A percentile compares a stretch with the other conserved stretches of the same genome.
phyloP scores from a whole-genome alignment of 2,888 invertebrate species.

The Acanthosepion pharaonis region DNA sequence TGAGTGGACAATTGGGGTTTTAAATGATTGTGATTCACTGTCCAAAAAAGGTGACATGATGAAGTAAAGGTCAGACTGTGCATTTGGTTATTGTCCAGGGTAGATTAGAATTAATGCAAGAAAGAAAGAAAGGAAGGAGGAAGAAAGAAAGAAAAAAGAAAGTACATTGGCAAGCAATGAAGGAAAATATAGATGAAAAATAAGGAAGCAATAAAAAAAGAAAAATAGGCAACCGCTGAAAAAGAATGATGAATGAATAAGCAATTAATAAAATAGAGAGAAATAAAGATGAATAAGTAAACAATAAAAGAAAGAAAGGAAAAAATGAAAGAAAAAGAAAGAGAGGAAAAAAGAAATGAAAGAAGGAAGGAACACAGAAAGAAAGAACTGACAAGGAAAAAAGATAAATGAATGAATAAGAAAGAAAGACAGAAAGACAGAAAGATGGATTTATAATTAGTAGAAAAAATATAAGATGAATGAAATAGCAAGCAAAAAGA shows the following conservation, averaged over 20 bases:
- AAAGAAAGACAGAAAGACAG: neutral
- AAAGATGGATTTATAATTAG: neutral
- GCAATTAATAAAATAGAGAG: neutral
- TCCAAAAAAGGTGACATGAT: constrained; percentile 6
- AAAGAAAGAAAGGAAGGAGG: neutral
- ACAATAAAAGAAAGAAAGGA: neutral
- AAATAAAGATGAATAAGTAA: neutral
- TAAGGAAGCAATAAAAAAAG: too few species aligned
- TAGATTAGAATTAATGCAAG: neutral
- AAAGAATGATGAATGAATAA: too few species aligned
- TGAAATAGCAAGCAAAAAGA: neutral
- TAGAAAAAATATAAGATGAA: too few species aligned
- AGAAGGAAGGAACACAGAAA: neutral
- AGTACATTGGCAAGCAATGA: neutral
- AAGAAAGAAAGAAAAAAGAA: neutral
- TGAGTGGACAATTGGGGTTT: neutral
- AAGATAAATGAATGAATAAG: neutral
- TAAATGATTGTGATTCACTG: neutral
- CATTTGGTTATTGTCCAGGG: neutral
- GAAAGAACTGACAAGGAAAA: neutral
- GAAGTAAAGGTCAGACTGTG: neutral
- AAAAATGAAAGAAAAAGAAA: neutral
- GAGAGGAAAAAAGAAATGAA: neutral
- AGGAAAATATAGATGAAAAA: neutral
- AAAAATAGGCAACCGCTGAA: too few species aligned